Evolutionary conservation across 2,888 invertebrate genomes (phyloP).

Genomic region (Parnassius mnemosyne): DNA sequence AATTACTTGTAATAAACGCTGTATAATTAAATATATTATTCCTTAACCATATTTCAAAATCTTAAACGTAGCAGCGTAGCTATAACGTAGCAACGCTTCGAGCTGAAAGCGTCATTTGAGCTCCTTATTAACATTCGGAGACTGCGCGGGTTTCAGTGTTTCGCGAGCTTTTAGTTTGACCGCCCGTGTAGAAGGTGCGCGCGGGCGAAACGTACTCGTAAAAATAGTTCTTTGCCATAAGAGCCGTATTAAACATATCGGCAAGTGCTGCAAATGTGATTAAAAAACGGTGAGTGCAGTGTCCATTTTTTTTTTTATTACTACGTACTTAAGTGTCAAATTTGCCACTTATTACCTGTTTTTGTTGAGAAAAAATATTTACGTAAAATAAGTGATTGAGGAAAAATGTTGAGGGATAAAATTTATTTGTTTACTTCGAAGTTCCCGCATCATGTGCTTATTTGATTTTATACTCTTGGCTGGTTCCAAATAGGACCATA

Average conservation of each 20-base stretch:
- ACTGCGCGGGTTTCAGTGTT: constrained; percentile 71
- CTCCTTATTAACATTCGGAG: constrained; percentile 58
- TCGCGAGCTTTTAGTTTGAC: constrained; percentile 44
- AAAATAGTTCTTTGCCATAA: constrained; percentile 35
- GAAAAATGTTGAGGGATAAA: constrained; percentile 29
- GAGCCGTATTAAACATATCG: constrained; percentile 32
- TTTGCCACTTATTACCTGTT: constrained; percentile 23
- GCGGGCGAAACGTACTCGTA: constrained; percentile 38
- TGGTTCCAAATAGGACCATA: constrained; percentile 18
- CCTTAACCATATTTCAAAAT: constrained; percentile 24
- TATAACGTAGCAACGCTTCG: constrained; percentile 32
- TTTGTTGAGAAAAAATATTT: constrained; percentile 28
- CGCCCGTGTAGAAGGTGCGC: constrained; percentile 40
- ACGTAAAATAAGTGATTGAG: neutral
- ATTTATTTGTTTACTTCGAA: constrained; percentile 35
- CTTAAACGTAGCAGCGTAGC: constrained; percentile 23
- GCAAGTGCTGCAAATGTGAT: constrained; percentile 53
- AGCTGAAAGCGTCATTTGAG: constrained; percentile 40
- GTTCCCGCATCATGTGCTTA: constrained; percentile 29
- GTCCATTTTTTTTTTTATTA: constrained; percentile 30
- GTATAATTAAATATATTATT: constrained; percentile 9
- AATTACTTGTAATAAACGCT: too few species aligned
- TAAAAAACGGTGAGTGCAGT: constrained; percentile 56
- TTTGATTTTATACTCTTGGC: constrained; percentile 29
- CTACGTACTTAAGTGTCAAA: constrained; percentile 27